Evolutionary conservation across 1,140 invertebrate genomes (phyloP), one percentile per base, ranked within the genome.

Genomic region (Artemia franciscana): DNA sequence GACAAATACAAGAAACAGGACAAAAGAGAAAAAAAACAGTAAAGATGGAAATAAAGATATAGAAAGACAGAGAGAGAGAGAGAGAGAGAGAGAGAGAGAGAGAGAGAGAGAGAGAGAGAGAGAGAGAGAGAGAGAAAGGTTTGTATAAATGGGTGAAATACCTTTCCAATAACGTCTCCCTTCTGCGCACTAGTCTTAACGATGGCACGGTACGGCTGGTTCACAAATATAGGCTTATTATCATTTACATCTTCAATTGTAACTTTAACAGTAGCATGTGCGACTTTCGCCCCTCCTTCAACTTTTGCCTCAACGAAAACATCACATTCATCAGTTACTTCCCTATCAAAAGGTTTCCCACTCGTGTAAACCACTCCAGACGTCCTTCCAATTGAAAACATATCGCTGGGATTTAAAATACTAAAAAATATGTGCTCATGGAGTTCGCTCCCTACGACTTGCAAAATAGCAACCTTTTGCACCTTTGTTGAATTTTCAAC

Each of bases 351-450:
- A 66, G 82, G 77, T 59, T 78, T 73, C 0, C 88, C 88, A 4
- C 86, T 88, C 4, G 88, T 91, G 67, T 81, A 79, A 59, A 91
- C 83, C 5, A 83, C 86, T 23, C 89, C 91, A 18, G 91, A 93
- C n/a, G 88, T 90, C 18, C 75, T 68, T 24, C 92, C 89, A 70
- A 98, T 92, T 60, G 79, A 78, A 72, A 98, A 98, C 75, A 90
- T 82, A 60, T 84, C 79, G 0, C 83, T 85, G 0, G 90, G 89
- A 78, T 96, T 95, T 2, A 94, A 75, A 62, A 95, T 88, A 39
- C 76, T 76, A 72, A 92, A 97, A 65, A 83, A 77, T 0, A 95
- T 74, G 71, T 94, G 87, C 71, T 95, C 89, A 71, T 91, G 88
- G 23, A 94, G 75, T 9, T 80, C 80, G 67, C 81, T 86, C 4